These are phyloP conservation scores for Cuniculus paca DNA, from an alignment of 2,797 vertebrate species.

Conservation along the genomic window DNA sequence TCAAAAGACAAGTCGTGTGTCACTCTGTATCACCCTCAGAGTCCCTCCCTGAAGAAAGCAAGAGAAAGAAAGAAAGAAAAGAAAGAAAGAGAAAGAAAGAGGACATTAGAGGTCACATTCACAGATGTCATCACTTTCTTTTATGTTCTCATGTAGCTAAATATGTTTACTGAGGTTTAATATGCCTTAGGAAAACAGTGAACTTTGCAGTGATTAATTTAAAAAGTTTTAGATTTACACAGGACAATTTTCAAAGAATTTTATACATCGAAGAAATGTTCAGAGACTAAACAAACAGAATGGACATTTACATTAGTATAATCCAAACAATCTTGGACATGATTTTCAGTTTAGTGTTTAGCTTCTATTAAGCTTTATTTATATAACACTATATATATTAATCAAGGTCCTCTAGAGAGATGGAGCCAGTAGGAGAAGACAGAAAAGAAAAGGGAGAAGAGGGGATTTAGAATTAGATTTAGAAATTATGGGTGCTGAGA, in stretches of 20 bases:
- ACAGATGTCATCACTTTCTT: slow-evolving; percentile 70
- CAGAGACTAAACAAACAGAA: slow-evolving; percentile 56
- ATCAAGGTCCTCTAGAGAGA: background rate
- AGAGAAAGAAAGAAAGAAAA: background rate
- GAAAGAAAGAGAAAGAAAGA: background rate
- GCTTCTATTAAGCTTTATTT: slow-evolving; percentile 53
- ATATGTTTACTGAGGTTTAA: slow-evolving; percentile 74
- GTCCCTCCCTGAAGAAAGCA: background rate
- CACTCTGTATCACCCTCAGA: background rate
- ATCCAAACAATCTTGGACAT: background rate
- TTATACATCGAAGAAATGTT: slow-evolving; percentile 69
- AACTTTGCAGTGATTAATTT: slow-evolving; percentile 82
- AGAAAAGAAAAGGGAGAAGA: background rate
- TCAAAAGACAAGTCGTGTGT: background rate
- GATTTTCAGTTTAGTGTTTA: slow-evolving; percentile 36
- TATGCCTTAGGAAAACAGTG: slow-evolving; percentile 75
- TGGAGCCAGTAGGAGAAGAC: background rate
- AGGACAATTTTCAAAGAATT: slow-evolving; percentile 74
- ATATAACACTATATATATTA: background rate
- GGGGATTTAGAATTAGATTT: background rate
- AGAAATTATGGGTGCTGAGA: background rate
- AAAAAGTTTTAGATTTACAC: slow-evolving; percentile 81
- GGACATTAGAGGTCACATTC: background rate
- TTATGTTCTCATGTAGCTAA: slow-evolving; percentile 63
- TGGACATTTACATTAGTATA: slow-evolving; percentile 20